Evolutionary conservation across 2,888 invertebrate species (phyloP), one percentile per base, ranked within the genome.

Genomic region (Argyra leucocephala): DNA sequence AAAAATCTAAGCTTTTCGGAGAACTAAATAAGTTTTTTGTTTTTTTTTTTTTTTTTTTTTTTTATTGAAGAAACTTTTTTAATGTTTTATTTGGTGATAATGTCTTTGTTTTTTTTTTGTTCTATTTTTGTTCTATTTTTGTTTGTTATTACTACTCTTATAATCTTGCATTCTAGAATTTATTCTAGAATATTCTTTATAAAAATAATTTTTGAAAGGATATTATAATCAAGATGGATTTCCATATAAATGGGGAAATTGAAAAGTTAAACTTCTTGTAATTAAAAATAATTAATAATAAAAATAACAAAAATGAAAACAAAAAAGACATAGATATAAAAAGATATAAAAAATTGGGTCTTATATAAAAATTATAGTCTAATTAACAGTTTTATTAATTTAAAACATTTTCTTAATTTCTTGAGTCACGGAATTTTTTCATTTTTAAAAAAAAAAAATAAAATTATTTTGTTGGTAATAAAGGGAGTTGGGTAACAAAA

Each of bases 321-420:
- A 48, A 48, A 48, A 48, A 15, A 48, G 18, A 48, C 2, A 48
- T 18, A 18, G 15, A n/a, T 48, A 48, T 1, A 31, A 26, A 26
- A 4, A 26, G 7, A 26, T 6, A 26, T 9, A 18, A 3, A 48
- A 48, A 18, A 18, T 48, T 18, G 12, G 15, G 48, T n/a, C 4
- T 48, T 18, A 48, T 48, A n/a, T 9, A 18, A 3, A 48, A 48
- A 18, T 48, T 48, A 48, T 48, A n/a, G 48, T n/a, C 4, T 48
- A 48, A 48, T 48, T 48, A 48, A 48, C 48, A 48, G 48, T 48
- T 48, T 48, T 5, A 48, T 48, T 48, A 48, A 48, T n/a, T 48
- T 48, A 5, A 18, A 48, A 48, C 18, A 48, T n/a, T 48, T 48
- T 48, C 18, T 48, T 18, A 48, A 48, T 18, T 48, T 18, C 5